Evolutionary conservation across 2,797 vertebrate species (phyloP).

Genomic region (Delichon dasypus): DNA sequence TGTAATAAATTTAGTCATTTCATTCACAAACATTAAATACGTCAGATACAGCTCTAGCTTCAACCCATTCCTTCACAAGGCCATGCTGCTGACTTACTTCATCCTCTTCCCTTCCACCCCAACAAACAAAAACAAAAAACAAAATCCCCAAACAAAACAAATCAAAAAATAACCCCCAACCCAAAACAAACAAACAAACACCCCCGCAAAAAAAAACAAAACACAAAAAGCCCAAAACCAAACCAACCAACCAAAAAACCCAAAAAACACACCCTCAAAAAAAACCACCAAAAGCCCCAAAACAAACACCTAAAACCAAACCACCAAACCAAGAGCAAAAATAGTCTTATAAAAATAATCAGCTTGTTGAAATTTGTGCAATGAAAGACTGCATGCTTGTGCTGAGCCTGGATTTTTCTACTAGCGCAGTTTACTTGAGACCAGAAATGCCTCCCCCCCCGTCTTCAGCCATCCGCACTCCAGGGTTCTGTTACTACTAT

Average conservation of each 20-base stretch:
- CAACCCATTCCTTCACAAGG: not conserved
- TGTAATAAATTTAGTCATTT: not conserved
- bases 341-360: not conserved
- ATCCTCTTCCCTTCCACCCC: not conserved
- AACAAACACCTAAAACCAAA: not conserved
- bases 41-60: not conserved
- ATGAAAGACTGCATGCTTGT: not conserved
- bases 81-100: not conserved
- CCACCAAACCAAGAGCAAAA: not conserved
- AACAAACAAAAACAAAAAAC: not conserved
- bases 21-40: not conserved
- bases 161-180: not conserved
- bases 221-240: not conserved
- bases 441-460: not conserved
- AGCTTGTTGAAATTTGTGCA: not conserved
- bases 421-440: not conserved
- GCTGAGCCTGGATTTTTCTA: not conserved
- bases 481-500: not conserved
- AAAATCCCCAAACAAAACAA: not conserved
- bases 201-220: not conserved
- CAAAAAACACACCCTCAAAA: not conserved
- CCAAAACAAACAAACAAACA: not conserved
- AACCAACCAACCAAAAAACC: not conserved
- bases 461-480: not conserved
- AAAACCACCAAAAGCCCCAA: not conserved